Percentiles rank a stretch among this genome's conserved stretches.
phyloP scores from a whole-genome alignment of 2,888 invertebrate genomes.

The Polyploca ridens region DNA sequence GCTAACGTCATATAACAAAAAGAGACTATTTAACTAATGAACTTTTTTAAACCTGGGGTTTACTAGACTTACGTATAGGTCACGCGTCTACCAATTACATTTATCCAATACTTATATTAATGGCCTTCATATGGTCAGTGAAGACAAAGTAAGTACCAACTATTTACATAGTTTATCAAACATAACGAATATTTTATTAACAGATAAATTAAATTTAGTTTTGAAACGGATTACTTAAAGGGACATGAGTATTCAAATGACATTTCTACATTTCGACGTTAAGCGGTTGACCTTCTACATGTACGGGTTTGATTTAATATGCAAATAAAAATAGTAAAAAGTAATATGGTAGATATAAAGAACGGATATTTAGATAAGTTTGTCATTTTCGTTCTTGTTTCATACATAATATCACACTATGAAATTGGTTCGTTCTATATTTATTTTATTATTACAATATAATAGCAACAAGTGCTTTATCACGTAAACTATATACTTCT shows the following conservation, averaged over 20 bases:
- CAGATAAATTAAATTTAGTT: neutral
- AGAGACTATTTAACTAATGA: too few relatives aligned
- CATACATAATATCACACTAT: slow-evolving; percentile 43
- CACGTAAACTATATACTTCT: slow-evolving; percentile 1
- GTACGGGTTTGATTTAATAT: slow-evolving; percentile 28
- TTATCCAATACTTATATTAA: too few relatives aligned
- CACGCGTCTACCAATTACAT: too few relatives aligned
- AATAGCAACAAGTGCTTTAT: neutral
- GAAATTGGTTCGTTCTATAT: slow-evolving; percentile 55
- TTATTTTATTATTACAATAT: neutral
- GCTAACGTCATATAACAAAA: too few relatives aligned
- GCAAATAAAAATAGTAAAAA: slow-evolving; percentile 15
- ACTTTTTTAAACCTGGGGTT: too few relatives aligned
- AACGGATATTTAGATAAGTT: slow-evolving; percentile 34
- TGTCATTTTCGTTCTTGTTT: slow-evolving; percentile 41
- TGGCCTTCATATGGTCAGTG: too few relatives aligned
- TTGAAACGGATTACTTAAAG: slow-evolving; percentile 20
- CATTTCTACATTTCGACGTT: slow-evolving; percentile 31
- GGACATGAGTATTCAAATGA: slow-evolving; percentile 21
- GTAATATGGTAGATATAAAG: slow-evolving; percentile 46
- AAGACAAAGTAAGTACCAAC: too few relatives aligned
- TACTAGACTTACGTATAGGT: too few relatives aligned
- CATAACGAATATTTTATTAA: too few relatives aligned
- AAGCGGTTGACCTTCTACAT: slow-evolving; percentile 59
- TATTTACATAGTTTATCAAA: too few relatives aligned